Evolutionary conservation across 1,140 invertebrate genomes (phyloP), one percentile per base, ranked within the genome.

Genomic region (Teleopsis dalmanni): DNA sequence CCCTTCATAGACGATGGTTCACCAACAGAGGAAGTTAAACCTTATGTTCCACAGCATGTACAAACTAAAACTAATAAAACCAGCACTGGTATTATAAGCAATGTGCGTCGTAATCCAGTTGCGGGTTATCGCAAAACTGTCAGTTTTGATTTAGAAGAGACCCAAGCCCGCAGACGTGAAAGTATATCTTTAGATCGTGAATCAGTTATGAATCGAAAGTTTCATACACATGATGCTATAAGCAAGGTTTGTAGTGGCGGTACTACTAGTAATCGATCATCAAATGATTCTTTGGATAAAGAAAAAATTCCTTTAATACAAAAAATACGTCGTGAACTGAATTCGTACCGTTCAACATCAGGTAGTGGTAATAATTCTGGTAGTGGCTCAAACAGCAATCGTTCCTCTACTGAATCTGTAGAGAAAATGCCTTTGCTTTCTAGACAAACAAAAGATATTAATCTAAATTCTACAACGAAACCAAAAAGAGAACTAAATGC

Each of bases 1-100:
- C 68, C 68, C 14, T 71, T 67, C 16, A 71, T 71, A 23, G 68
- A 71, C 23, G 68, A 71, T 27, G 65, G 61, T 16, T 51, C 50
- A n/a, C 52, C 52, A 3, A 48, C 46, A 11, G 65, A 69, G 27
- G 21, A 54, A 48, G 13, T 53, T 5, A 38, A 33, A 27, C 27
- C 36, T 6, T 54, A 54, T 41, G 41, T 56, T 5, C 53, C 53
- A 9, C 18, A 14, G 10, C 23, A 25, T 33, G 48, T 33, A 40
- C 26, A 11, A 31, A n/a, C 31, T 23, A 19, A 35, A 16, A 13
- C 21, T 42, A 49, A 33, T 13, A 16, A 33, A 48, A 45, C 26
- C 21, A 14, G 25, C 8, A 11, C 22, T 8, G 44, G 53, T 22
- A 51, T 45, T 16, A 51, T 46, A 29, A 48, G 52, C 13, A 21